Evolutionary conservation across 2,797 vertebrate genomes (phyloP).

Genomic region (Parotocinclus haroldoi): DNA sequence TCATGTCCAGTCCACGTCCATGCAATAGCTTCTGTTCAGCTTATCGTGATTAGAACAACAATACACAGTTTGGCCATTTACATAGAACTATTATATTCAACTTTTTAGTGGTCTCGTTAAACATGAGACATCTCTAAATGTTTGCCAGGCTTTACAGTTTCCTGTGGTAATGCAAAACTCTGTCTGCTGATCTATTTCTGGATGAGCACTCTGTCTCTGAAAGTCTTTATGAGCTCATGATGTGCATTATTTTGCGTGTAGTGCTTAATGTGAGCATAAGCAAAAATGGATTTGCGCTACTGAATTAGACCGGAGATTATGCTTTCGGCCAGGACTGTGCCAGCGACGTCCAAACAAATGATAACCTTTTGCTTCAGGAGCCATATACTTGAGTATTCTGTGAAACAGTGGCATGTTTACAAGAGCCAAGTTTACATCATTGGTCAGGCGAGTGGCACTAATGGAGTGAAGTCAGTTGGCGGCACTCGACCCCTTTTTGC

Average conservation of each 20-base stretch:
- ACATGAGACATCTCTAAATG: too few relatives aligned
- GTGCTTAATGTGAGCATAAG: conserved; percentile 3
- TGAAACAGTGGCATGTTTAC: conserved; percentile 18
- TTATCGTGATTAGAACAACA: too few relatives aligned
- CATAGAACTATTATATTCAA: too few relatives aligned
- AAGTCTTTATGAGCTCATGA: too few relatives aligned
- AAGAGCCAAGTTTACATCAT: conserved; percentile 5
- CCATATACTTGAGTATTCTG: conserved; percentile 4
- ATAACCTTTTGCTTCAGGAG: not conserved
- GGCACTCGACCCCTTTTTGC: conserved; percentile 14
- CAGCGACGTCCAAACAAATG: conserved; percentile 1
- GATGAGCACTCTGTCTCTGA: too few relatives aligned
- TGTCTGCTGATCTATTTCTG: too few relatives aligned
- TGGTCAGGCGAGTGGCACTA: conserved; percentile 11
- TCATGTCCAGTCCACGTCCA: too few relatives aligned
- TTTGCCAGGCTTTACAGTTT: too few relatives aligned
- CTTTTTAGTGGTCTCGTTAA: too few relatives aligned
- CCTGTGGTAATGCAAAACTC: too few relatives aligned
- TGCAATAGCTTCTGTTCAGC: too few relatives aligned
- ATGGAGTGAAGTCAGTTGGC: conserved; percentile 25
- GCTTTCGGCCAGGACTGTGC: not conserved
- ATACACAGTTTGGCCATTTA: too few relatives aligned
- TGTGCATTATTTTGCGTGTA: not conserved
- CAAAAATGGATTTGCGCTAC: not conserved
- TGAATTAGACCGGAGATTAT: not conserved